Evolutionary conservation across 2,797 vertebrate species (phyloP), one percentile per base, ranked within the genome.

Genomic region (Phalloptychus januarius): DNA sequence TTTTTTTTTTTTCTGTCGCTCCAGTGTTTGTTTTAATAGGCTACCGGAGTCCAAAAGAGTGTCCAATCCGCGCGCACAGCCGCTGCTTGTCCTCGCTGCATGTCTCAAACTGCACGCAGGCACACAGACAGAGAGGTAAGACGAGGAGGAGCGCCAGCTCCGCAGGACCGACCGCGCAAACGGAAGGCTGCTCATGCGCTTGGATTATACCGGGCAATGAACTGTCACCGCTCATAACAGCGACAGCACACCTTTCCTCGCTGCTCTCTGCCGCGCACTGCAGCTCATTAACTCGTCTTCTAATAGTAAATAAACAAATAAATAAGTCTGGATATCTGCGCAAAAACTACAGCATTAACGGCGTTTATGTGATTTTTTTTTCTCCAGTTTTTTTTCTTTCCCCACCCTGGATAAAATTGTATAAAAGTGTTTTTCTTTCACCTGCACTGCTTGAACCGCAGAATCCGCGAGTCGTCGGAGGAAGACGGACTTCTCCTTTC

Each of bases 201-300:
- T 90, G 94, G 94, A 95, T 94, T 93, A 95, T 40, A 12, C 86
- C 88, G 89, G 88, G 71, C 90, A 90, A 91, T 92, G 85, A 89
- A 74, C 85, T 93, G 91, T 91, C 91, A 91, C 82, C 78, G 82
- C 89, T 84, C 91, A 56, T 10, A 86, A 48, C 77, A 87, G 85
- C 86, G 50, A 50, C 78, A 4, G 75, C 75, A 52, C 79, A 42
- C 82, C 74, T 75, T 74, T 74, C 85, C 76, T 75, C 75, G 25
- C 11, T 76, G 83, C 65, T n/a, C 67, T 86, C 75, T 76, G 71
- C 71, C 81, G 70, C 76, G 12, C 69, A 20, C 85, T 36, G 3
- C 40, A n/a, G 38, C 25, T 46, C 79, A 67, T 81, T 70, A 76
- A 82, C 69, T 65, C 63, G 28, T 16, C 86, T 78, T 76, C 73